phyloP scores from a whole-genome alignment of 1,140 invertebrate genomes.

The Trachymyrmex cornetzi region DNA sequence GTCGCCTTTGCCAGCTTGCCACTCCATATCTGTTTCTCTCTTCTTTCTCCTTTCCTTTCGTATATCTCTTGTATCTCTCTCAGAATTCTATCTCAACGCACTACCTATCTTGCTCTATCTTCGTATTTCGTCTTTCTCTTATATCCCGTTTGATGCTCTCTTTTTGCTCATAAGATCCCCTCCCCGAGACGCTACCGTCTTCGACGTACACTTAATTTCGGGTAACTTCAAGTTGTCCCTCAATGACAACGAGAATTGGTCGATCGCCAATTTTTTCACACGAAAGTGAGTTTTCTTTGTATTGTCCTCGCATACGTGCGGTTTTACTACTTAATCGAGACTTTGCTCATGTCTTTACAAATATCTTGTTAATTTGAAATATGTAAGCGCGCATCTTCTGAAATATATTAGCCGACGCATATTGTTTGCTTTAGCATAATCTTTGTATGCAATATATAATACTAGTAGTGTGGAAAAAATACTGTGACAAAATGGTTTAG shows the following conservation, averaged over 20 bases:
- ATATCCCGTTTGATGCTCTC: background rate
- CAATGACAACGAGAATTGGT: conserved; percentile 16
- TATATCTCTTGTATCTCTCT: background rate
- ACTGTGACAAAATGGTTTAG: background rate
- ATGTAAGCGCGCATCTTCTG: background rate
- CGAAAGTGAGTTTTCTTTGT: background rate
- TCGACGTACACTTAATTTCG: conserved; percentile 38
- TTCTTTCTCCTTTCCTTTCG: background rate
- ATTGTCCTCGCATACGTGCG: background rate
- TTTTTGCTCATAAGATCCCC: background rate
- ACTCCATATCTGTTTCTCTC: conserved; percentile 35
- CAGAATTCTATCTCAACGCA: conserved; percentile 11
- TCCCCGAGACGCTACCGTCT: background rate
- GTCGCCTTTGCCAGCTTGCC: conserved; percentile 22
- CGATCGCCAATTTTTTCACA: conserved; percentile 40
- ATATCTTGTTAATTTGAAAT: background rate
- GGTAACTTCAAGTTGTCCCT: conserved; percentile 17
- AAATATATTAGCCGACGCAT: background rate
- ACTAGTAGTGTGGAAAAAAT: background rate
- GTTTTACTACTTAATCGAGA: background rate
- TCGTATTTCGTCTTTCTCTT: background rate
- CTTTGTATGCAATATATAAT: conserved; percentile 7
- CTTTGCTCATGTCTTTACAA: background rate
- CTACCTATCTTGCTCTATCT: background rate
- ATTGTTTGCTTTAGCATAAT: conserved; percentile 16